Conservation (phyloP, 2,113 vertebrate species). For the Salvelinus namaycush region DNA sequence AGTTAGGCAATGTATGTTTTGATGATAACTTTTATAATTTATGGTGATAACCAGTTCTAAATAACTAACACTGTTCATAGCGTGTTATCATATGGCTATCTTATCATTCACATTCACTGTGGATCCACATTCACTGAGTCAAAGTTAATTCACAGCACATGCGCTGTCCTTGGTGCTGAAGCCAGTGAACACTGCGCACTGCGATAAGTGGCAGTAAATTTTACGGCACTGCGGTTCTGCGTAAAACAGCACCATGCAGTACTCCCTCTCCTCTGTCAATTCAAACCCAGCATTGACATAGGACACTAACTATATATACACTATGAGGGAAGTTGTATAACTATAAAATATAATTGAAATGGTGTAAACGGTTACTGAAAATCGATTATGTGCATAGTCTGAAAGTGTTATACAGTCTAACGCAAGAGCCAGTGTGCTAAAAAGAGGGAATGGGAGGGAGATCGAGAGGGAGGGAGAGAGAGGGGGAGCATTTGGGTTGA, state of each 20-base stretch:
- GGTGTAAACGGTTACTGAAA: neutral
- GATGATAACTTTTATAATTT: neutral
- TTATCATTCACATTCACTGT: no score
- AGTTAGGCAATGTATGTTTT: neutral
- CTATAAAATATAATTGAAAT: neutral
- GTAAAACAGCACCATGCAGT: constrained; percentile 29
- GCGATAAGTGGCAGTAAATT: constrained; percentile 37
- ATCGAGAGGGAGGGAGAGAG: neutral
- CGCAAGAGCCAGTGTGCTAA: neutral
- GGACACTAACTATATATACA: neutral
- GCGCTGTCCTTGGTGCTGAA: neutral
- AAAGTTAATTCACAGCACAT: neutral
- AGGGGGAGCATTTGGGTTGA: neutral
- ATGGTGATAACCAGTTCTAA: neutral
- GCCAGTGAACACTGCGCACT: constrained; percentile 38
- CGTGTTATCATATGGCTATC: no score
- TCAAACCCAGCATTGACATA: neutral
- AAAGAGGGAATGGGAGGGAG: neutral
- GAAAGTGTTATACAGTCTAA: neutral
- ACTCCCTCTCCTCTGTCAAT: neutral
- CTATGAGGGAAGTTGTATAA: neutral
- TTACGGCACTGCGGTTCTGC: constrained; percentile 69
- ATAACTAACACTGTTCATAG: neutral
- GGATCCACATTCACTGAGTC: neutral
- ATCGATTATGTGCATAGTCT: neutral